Evolutionary conservation across 2,113 vertebrate genomes (phyloP).

Genomic region (Cnemophilus loriae): DNA sequence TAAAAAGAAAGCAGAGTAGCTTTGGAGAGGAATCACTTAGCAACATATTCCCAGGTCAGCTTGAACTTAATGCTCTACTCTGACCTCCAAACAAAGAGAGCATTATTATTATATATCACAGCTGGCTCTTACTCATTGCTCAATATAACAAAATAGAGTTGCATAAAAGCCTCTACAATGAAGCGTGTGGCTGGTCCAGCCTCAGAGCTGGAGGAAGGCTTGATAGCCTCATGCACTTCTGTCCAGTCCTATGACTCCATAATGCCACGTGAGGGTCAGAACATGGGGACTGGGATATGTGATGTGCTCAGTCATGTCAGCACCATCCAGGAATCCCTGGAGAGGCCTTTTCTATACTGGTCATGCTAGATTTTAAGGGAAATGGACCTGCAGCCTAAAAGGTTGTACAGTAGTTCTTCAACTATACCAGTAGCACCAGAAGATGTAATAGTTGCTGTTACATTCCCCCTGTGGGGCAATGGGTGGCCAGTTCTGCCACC

Average conservation of each 20-base stretch:
- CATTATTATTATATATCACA: not conserved
- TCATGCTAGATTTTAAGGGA: not conserved
- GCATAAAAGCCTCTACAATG: not conserved
- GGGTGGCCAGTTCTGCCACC: not conserved
- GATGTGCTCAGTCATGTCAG: not conserved
- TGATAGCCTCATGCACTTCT: not conserved
- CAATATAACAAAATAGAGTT: not conserved
- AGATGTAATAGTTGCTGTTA: not conserved
- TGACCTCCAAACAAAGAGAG: constrained; percentile 17
- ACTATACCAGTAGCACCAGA: not conserved
- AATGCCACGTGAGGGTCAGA: not conserved
- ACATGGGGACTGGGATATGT: not conserved
- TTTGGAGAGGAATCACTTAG: not conserved
- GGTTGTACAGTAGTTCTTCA: not conserved
- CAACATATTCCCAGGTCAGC: constrained; percentile 1
- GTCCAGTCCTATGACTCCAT: not conserved
- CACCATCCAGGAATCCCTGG: not conserved
- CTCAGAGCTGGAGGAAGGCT: not conserved
- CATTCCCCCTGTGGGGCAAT: not conserved
- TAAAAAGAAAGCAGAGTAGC: not conserved
- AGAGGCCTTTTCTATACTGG: not conserved
- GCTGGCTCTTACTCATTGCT: not conserved
- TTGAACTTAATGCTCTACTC: constrained; percentile 18
- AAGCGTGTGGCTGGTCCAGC: not conserved
- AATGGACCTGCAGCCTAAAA: not conserved